Percentiles rank a stretch among this genome's conserved stretches.
Evolutionary conservation across 2,797 vertebrate genomes (phyloP).

Genomic region (Rhinella marina): DNA sequence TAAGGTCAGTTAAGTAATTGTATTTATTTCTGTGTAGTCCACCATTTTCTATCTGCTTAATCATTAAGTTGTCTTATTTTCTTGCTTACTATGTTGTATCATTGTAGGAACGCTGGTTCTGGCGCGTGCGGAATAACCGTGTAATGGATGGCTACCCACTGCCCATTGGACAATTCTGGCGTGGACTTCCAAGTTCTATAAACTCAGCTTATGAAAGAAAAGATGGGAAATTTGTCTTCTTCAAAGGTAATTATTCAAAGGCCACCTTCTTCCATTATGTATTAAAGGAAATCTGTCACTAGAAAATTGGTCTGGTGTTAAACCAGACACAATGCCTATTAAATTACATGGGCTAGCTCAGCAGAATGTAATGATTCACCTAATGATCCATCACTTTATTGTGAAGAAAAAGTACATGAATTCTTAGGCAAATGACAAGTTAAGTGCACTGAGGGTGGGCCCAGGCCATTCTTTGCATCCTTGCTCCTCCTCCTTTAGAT

Average conservation of each 20-base stretch:
- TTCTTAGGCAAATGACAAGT: no score
- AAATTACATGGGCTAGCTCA: no score
- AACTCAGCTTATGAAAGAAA: slow-evolving; percentile 88
- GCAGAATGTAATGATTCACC: no score
- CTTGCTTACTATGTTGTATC: neutral
- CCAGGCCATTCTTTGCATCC: no score
- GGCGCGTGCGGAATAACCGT: slow-evolving; percentile 87
- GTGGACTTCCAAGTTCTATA: slow-evolving; percentile 84
- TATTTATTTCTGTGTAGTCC: neutral
- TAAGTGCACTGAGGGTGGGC: no score
- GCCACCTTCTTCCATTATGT: neutral
- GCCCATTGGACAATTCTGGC: slow-evolving; percentile 89
- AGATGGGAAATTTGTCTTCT: slow-evolving; percentile 92
- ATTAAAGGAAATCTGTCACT: neutral
- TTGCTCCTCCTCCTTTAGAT: no score
- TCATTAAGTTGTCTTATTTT: neutral
- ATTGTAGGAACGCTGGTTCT: slow-evolving; percentile 89
- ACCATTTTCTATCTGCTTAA: neutral
- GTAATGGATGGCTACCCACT: slow-evolving; percentile 87
- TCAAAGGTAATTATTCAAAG: slow-evolving; percentile 80
- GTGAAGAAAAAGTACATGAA: no score
- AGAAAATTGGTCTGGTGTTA: no score
- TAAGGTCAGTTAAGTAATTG: slow-evolving; percentile 78
- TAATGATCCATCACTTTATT: no score
- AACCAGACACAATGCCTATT: no score